phyloP scores from a whole-genome alignment of 37 sponge, comb jelly and placozoan species.

The Ianthella basta region DNA sequence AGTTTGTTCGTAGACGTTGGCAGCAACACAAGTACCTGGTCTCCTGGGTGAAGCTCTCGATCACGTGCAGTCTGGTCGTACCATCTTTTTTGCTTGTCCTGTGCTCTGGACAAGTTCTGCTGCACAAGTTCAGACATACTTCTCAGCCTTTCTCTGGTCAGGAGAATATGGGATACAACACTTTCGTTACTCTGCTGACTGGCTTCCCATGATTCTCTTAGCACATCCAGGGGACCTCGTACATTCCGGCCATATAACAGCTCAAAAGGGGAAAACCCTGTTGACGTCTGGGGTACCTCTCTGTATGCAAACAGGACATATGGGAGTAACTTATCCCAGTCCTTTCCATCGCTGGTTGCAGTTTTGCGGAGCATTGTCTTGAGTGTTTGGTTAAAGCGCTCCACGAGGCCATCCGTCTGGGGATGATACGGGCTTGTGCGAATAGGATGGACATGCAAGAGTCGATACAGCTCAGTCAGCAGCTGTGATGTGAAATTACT shows the following conservation, averaged over 20 bases:
- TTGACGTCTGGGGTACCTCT: conserved; percentile 54
- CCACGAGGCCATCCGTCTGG: conserved; percentile 53
- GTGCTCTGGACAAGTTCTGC: conserved; percentile 29
- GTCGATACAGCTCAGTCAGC: conserved; percentile 45
- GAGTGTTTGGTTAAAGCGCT: conserved; percentile 51
- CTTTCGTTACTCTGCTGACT: conserved; percentile 14
- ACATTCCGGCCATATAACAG: conserved; percentile 49
- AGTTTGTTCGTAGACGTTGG: conserved; percentile 34
- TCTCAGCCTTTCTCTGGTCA: neutral
- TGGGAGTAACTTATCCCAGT: conserved; percentile 58
- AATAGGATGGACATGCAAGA: no score
- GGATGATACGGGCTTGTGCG: no score
- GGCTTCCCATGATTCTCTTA: conserved; percentile 44
- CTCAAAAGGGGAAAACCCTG: conserved; percentile 62
- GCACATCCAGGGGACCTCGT: conserved; percentile 49
- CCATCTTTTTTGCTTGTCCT: conserved; percentile 20
- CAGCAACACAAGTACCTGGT: conserved; percentile 36
- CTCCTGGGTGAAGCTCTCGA: conserved; percentile 12
- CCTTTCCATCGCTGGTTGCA: conserved; percentile 28
- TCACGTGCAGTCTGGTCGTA: conserved; percentile 30
- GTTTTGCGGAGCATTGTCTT: conserved; percentile 43
- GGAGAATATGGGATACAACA: conserved; percentile 30
- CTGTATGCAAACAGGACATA: conserved; percentile 61
- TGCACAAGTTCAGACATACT: conserved; percentile 15
- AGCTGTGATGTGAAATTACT: no score